A percentile compares a stretch with the other conserved stretches of the same genome.
These are phyloP conservation scores for Trinectes maculatus DNA, from an alignment of 2,113 vertebrate genomes.

Conservation along the genomic window DNA sequence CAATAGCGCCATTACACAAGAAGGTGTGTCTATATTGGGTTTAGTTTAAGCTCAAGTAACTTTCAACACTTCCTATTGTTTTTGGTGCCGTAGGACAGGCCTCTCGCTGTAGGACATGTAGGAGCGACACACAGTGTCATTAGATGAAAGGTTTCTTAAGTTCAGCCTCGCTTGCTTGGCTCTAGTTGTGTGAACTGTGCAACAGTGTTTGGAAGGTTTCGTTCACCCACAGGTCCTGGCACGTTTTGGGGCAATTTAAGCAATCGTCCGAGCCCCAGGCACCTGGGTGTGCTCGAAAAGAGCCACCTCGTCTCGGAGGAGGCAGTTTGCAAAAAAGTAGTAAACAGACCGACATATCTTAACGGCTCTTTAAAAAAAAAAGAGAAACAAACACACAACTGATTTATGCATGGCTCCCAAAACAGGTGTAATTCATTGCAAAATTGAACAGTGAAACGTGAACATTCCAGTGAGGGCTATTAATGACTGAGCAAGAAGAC, in stretches of 20 bases:
- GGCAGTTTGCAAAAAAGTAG: conserved; percentile 26
- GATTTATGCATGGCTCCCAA: conserved; percentile 10
- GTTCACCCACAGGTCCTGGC: conserved; percentile 56
- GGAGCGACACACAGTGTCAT: conserved; percentile 23
- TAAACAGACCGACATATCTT: conserved; percentile 46
- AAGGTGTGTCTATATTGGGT: conserved; percentile 70
- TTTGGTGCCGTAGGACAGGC: conserved; percentile 47
- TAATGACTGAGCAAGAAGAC: neutral
- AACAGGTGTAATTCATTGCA: conserved; percentile 9
- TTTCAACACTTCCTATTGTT: conserved; percentile 69
- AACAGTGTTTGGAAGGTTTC: conserved; percentile 37
- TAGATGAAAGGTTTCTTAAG: conserved; percentile 24
- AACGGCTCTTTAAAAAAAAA: neutral
- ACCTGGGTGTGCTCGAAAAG: conserved; percentile 54
- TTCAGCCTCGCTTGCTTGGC: conserved; percentile 29
- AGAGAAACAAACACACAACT: neutral
- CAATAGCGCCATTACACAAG: conserved; percentile 33
- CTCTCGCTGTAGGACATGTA: conserved; percentile 22
- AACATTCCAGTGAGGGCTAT: neutral
- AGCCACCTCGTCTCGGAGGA: conserved; percentile 25
- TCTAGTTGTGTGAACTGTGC: conserved; percentile 16
- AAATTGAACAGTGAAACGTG: neutral
- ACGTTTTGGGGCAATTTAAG: conserved; percentile 58
- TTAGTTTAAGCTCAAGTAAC: conserved; percentile 42
- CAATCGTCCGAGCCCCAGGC: conserved; percentile 57